Evolutionary conservation across 2,797 vertebrate species (phyloP), one percentile per base, ranked within the genome.

Genomic region (Zalophus californianus): DNA sequence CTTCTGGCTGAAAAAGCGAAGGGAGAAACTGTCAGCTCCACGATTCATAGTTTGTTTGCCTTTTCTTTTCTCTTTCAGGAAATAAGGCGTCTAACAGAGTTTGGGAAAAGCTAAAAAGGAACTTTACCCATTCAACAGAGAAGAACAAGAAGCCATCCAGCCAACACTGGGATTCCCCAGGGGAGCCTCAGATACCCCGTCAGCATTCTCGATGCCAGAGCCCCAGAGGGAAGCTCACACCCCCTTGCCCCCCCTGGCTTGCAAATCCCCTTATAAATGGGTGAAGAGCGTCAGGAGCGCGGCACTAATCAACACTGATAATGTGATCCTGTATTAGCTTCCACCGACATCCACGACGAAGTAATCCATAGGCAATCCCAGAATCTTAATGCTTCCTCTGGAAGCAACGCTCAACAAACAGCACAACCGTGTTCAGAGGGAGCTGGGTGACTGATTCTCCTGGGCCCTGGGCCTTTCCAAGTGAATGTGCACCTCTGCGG

Each of bases 1-100:
- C 98, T 97, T 98, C 98, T n/a, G 97, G 90, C 98, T 99, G 96
- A 27, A 98, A 98, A 60, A 48, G 94, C 96, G 32, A 58, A 96
- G 3, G 93, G 52, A 78, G 96, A 95, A 3, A 83, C 68, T 10
- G 95, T 97, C 88, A 66, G 21, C 72, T 18, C 41, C 79, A 56
- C 23, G 7, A 32, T 35, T 77, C 27, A 13, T 1, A 1, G 48
- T 15, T n/a, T 8, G 3, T 35, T 80, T 56, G 64, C 7, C 96
- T 83, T 77, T 77, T 2, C 75, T 41, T 5, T 77, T 14, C 84
- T 38, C 82, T 94, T 91, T 73, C n/a, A 87, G 68, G 83, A 86
- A 62, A 91, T 32, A 84, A 83, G 41, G 60, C 60, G 86, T 58
- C 75, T 15, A 60, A 44, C 1, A 0, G n/a, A 68, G 25, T 52